phyloP scores from a whole-genome alignment of 2,113 vertebrate species.

The Phyllostomus hastatus region DNA sequence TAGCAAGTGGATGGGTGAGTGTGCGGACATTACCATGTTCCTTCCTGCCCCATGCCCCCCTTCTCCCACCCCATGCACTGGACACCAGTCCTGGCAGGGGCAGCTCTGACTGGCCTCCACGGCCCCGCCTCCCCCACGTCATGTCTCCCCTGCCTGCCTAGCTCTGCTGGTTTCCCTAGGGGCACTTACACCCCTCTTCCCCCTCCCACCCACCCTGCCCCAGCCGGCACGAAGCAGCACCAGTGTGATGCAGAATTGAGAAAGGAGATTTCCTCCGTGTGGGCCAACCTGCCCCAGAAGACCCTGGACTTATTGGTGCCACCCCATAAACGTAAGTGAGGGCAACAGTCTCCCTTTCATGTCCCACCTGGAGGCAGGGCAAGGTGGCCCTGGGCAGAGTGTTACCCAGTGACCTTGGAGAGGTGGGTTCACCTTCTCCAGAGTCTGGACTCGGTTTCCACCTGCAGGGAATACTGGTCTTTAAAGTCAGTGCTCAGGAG shows the following conservation, averaged over 20 bases:
- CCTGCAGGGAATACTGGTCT: neutral
- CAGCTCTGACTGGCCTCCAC: neutral
- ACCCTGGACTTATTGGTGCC: slow-evolving; percentile 95
- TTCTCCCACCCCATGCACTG: neutral
- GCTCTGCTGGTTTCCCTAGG: neutral
- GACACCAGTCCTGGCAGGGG: neutral
- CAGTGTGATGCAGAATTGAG: slow-evolving; percentile 91
- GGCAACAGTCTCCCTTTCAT: neutral
- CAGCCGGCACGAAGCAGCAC: slow-evolving; percentile 92
- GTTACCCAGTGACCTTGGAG: fast-evolving
- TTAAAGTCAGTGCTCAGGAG: neutral
- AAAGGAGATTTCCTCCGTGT: slow-evolving; percentile 93
- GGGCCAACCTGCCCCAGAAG: slow-evolving; percentile 95
- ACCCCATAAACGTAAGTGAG: slow-evolving; percentile 91
- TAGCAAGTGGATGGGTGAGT: neutral
- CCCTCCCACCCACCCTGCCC: neutral
- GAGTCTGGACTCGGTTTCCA: neutral
- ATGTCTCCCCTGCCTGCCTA: neutral
- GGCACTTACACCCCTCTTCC: neutral
- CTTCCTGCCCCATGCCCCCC: fast-evolving
- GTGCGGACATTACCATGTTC: fast-evolving
- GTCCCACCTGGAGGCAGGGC: neutral
- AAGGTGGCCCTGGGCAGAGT: neutral
- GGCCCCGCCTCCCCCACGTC: fast-evolving
- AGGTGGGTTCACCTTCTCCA: neutral